These are phyloP conservation scores for Euphydryas editha DNA, from an alignment of 2,888 invertebrate genomes.

Conservation along the genomic window DNA sequence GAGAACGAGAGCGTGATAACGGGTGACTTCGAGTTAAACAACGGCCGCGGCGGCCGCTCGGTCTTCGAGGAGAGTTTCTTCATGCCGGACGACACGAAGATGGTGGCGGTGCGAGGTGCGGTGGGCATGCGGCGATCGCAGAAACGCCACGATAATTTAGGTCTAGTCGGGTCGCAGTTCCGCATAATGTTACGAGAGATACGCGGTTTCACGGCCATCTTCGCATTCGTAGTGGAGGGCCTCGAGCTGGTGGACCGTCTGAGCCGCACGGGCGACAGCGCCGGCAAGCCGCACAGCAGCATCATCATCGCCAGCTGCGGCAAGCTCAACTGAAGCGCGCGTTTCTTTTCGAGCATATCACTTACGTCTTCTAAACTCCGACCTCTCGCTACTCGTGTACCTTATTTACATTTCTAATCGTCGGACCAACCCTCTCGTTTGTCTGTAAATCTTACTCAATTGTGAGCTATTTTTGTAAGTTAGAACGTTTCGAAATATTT, in stretches of 20 bases:
- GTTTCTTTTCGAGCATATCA: conserved; percentile 23
- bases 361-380: conserved; percentile 22
- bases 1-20: conserved; percentile 92
- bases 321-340: conserved; percentile 81
- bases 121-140: conserved; percentile 93
- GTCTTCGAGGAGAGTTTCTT: conserved; percentile 91
- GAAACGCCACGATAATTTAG: conserved; percentile 90
- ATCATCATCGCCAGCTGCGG: conserved; percentile 90
- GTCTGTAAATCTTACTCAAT: conserved; percentile 45
- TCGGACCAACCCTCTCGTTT: conserved; percentile 48
- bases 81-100: conserved; percentile 91
- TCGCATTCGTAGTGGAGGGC: conserved; percentile 91
- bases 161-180: conserved; percentile 93
- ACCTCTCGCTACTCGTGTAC: conserved; percentile 40
- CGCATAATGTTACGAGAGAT: conserved; percentile 91
- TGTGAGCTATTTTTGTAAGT: conserved; percentile 52
- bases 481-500: conserved; percentile 53
- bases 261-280: conserved; percentile 89
- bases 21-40: conserved; percentile 91
- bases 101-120: conserved; percentile 89
- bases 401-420: conserved; percentile 42
- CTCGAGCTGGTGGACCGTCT: conserved; percentile 91
- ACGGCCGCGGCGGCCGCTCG: conserved; percentile 90
- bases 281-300: conserved; percentile 90
- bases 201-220: conserved; percentile 92